phyloP scores from a whole-genome alignment of 1,140 invertebrate species.

The Bombus impatiens region DNA sequence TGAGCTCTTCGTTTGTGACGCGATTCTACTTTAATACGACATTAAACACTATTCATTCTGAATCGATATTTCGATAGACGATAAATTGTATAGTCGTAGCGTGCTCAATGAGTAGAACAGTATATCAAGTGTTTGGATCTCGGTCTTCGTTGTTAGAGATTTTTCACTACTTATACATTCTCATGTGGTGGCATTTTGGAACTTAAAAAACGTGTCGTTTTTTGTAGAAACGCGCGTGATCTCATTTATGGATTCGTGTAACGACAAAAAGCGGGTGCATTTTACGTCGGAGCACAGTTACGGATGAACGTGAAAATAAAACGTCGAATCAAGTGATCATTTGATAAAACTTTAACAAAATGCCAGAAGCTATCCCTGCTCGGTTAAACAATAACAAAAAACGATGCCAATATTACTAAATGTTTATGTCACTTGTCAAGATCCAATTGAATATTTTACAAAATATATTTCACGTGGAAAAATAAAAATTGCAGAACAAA shows the following conservation, averaged over 20 bases:
- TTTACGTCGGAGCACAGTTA: not conserved
- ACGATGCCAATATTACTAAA: not conserved
- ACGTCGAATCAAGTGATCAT: not conserved
- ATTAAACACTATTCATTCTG: not conserved
- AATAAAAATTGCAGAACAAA: not conserved
- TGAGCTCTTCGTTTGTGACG: slow-evolving; percentile 26
- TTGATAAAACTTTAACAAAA: not conserved
- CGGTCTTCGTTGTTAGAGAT: not conserved
- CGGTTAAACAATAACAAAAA: not conserved
- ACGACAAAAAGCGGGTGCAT: not conserved
- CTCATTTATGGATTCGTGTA: not conserved
- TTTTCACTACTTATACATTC: not conserved
- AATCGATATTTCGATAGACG: slow-evolving; percentile 13
- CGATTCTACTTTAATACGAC: slow-evolving; percentile 22
- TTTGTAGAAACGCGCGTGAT: not conserved
- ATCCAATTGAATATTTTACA: not conserved
- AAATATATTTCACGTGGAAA: not conserved
- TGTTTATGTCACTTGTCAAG: not conserved
- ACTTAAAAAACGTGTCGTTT: not conserved
- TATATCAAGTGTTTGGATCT: too few relatives aligned
- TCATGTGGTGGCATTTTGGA: not conserved
- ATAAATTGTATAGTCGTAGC: not conserved
- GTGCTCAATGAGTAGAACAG: not conserved
- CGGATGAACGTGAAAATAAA: not conserved
- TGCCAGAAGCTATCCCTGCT: too few relatives aligned